phyloP scores from a whole-genome alignment of 1,140 invertebrate genomes.

The Triops longicaudatus region DNA sequence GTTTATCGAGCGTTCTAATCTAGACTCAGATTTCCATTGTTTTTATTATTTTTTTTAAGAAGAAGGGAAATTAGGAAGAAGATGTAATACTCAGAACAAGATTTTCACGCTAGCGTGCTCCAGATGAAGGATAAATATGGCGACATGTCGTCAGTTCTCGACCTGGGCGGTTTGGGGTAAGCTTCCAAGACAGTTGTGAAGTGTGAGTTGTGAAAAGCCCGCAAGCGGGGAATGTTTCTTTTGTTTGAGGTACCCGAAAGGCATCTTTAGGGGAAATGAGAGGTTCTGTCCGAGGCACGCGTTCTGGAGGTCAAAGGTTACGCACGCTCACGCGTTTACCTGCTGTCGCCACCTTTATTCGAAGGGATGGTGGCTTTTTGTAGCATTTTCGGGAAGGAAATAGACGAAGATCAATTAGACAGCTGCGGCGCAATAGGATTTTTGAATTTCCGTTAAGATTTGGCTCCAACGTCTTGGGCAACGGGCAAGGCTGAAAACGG shows the following conservation, averaged over 20 bases:
- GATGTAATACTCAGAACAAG: not conserved
- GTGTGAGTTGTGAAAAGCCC: not conserved
- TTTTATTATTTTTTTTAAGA: not conserved
- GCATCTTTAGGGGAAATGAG: not conserved
- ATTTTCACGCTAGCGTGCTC: not conserved
- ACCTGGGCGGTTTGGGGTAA: not conserved
- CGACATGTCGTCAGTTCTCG: not conserved
- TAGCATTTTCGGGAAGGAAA: not conserved
- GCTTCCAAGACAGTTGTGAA: not conserved
- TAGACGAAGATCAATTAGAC: not conserved
- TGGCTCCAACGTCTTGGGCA: not conserved
- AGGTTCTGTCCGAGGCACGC: not conserved
- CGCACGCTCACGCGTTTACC: constrained; percentile 13
- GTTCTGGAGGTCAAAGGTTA: not conserved
- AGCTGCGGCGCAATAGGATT: not conserved
- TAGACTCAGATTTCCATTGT: not conserved
- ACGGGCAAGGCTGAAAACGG: not conserved
- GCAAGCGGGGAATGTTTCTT: not conserved
- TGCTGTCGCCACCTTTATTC: not conserved
- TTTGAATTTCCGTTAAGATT: constrained; percentile 8
- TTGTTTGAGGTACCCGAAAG: not conserved
- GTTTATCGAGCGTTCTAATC: not conserved
- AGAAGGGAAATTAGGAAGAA: not conserved
- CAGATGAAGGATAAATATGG: not conserved
- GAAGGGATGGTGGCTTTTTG: not conserved